Evolutionary conservation across 2,797 vertebrate species (phyloP), one percentile per base, ranked within the genome.

Genomic region (Danio albolineatus): DNA sequence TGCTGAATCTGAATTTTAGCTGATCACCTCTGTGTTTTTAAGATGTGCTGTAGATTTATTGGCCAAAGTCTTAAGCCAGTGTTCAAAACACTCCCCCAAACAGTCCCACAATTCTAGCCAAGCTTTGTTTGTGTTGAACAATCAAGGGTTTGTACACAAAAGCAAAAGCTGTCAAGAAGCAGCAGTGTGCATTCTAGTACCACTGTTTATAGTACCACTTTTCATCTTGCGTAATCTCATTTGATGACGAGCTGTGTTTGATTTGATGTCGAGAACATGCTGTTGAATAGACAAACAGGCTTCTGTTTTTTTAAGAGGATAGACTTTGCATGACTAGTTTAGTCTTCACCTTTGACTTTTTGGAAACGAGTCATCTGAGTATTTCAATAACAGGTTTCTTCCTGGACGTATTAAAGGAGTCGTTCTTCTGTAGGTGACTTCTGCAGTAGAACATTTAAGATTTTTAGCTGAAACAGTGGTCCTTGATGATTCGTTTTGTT

Each of bases 161-260:
- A 73, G 38, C 60, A 57, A 41, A 38, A 60, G 61, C 8, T 51
- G 56, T 59, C 38, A 71, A 60, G 76, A 49, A 67, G 67, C 48
- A 43, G 12, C 36, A 41, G 9, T 9, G 14, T 64, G 62, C 39
- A 38, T 61, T 60, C 69, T 46, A 19, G 36, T 72, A 16, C 14
- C 14, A 4, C 38, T 51, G 36, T 17, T 78, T 44, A 79, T 53
- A 62, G 60, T 17, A 46, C 12, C 44, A 46, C 44, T 43, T 36
- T 72, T 51, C 60, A 54, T 73, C 44, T 78, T 71, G 48, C 17
- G 7, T 73, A 64, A 72, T 79, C 36, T 2, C 14, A 19, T 59
- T n/a, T 17, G 19, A 53, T 21, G 17, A 6, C 4, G 5, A 28
- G 16, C 48, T 64, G 64, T 69, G 56, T 78, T 70, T 73, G 69